Evolutionary conservation across 2,113 vertebrate species (phyloP).

Genomic region (Megaleporinus macrocephalus): DNA sequence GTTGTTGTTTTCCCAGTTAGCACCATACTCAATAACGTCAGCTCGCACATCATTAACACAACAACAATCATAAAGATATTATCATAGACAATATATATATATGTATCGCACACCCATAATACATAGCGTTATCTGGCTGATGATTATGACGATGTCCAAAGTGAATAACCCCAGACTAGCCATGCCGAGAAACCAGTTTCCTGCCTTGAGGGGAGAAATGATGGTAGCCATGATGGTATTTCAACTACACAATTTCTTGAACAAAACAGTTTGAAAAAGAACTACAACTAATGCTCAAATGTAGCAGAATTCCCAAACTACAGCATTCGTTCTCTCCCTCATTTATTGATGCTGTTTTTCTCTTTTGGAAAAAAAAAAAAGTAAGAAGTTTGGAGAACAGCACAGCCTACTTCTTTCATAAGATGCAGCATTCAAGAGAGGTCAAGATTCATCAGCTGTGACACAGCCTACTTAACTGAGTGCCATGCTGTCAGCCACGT

Average conservation of each 20-base stretch:
- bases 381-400: neutral
- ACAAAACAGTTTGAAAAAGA: neutral
- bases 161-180: neutral
- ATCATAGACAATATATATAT: too few relatives aligned
- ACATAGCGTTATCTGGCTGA: neutral
- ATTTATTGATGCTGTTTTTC: neutral
- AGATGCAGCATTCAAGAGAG: constrained; percentile 9
- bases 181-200: neutral
- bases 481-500: neutral
- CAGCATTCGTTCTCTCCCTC: neutral
- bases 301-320: neutral
- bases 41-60: too few relatives aligned
- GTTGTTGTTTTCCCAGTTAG: too few relatives aligned
- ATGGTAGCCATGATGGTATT: neutral
- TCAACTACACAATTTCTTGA: neutral
- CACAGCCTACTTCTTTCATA: neutral
- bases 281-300: neutral
- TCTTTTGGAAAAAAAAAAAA: neutral
- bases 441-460: neutral
- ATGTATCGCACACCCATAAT: too few relatives aligned
- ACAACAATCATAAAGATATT: too few relatives aligned
- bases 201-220: neutral
- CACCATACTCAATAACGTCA: too few relatives aligned
- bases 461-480: constrained; percentile 24
- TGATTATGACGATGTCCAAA: neutral